Evolutionary conservation across 2,797 vertebrate species (phyloP), one percentile per base, ranked within the genome.

Genomic region (Echeneis naucrates): DNA sequence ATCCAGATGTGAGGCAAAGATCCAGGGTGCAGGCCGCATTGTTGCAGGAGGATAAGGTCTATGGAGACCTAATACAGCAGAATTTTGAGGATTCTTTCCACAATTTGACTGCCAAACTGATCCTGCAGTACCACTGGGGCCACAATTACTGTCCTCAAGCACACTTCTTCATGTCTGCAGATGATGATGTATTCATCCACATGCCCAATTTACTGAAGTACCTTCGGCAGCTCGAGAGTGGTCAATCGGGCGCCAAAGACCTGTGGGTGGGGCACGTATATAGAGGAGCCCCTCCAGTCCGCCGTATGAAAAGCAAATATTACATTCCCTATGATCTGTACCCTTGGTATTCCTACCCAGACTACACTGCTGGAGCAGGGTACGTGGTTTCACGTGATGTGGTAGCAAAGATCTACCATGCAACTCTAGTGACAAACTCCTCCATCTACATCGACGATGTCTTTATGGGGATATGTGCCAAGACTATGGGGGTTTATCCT

Each of bases 381-480:
- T 99, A 98, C 1, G 93, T 98, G 27, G 89, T 99, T 70, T 99
- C 98, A 2, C 80, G 73, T 4, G 96, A 98, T 0, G 97, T 97
- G 37, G 96, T 94, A 0, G 88, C 91, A 60, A 98, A 97, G 92
- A 95, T 99, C 65, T 95, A 98, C 38, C 89, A 89, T 35, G 97
- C 96, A 2, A 96, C 95, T 1, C 77, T 93, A 85, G 88, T 92
- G 8, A 91, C 99, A 23, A 97, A 96, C 72, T 93, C 96, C 5
- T 97, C 95, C 33, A 87, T 99, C 57, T 97, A 98, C 83, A 99
- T 99, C 24, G 98, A 99, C 2, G 97, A 99, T 30, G 97, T 98
- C 83, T 98, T 97, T 91, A 98, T 99, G 98, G 98, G 97, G 62
- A 95, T 99, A 48, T 99, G 97, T 89, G 97, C 97, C 88, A 96